A percentile compares a stretch with the other conserved stretches of the same genome.
Evolutionary conservation across 2,888 invertebrate species (phyloP).

Genomic region (Lissonota sp.): DNA sequence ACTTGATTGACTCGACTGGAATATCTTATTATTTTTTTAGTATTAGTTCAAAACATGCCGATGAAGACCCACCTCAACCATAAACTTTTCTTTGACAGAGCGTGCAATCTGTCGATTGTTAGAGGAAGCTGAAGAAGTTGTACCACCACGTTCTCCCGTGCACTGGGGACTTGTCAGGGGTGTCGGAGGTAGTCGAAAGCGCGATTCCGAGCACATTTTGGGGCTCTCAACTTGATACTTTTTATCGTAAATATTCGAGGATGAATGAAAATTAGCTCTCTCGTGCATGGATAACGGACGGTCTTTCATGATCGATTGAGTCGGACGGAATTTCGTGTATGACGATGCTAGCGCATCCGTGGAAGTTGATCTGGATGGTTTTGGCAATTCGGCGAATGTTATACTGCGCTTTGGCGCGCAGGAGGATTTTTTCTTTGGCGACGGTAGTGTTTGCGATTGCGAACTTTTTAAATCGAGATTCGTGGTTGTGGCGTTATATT

Average conservation of each 20-base stretch:
- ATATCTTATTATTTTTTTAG: conserved; percentile 27
- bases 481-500: conserved; percentile 67
- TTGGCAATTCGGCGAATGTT: conserved; percentile 76
- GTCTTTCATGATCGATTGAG: conserved; percentile 63
- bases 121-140: conserved; percentile 73
- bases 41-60: conserved; percentile 74
- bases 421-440: conserved; percentile 70
- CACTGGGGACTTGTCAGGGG: conserved; percentile 79
- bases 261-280: conserved; percentile 62
- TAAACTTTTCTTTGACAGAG: conserved; percentile 79
- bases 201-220: too few relatives aligned
- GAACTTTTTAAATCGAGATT: conserved; percentile 71
- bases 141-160: conserved; percentile 70
- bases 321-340: conserved; percentile 59
- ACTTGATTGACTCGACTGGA: too few relatives aligned
- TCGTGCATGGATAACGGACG: conserved; percentile 68
- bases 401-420: conserved; percentile 76
- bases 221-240: conserved; percentile 51
- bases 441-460: conserved; percentile 74
- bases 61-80: conserved; percentile 82
- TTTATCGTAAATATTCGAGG: conserved; percentile 65
- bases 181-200: conserved; percentile 80
- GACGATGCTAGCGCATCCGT: conserved; percentile 57
- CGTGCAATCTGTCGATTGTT: conserved; percentile 82
- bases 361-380: conserved; percentile 67